Evolutionary conservation across 2,797 vertebrate species (phyloP), one percentile per base, ranked within the genome.

Genomic region (Sitta carolinensis): DNA sequence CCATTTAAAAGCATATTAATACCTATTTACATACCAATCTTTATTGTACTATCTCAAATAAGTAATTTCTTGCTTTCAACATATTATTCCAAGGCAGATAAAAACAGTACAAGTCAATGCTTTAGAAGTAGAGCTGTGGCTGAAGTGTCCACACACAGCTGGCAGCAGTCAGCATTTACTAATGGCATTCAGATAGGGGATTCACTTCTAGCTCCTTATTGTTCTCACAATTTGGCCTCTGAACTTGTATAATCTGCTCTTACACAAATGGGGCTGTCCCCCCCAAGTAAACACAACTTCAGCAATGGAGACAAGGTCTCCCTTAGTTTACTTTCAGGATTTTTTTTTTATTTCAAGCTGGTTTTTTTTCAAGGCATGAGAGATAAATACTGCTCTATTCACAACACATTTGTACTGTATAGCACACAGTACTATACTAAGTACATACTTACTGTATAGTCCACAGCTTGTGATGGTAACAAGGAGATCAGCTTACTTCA

Each of bases 1-100:
- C 19, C 52, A 57, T 76, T 95, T 81, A 73, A 91, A 94, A 93
- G 51, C 40, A 38, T 69, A 63, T 83, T 78, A 91, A 88, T 66
- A 89, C 43, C 26, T 87, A 77, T 52, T 84, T 66, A 62, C 72
- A 78, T 88, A 75, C 36, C 55, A 72, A 69, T 78, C 55, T 87
- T 88, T 78, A 86, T 73, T 76, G 36, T 29, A 68, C 9, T 8
- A 12, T 23, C 38, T 78, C 79, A 86, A 80, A 89, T 73, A 89
- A 89, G 40, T 26, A 43, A 57, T 47, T 80, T 77, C 45, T 91
- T 77, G 32, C 30, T 27, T 87, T 94, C 32, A 78, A 76, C 20
- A 54, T 70, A 77, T 77, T 89, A 50, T n/a, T 55, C 42, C 55
- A 81, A 83, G 66, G 29, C 26, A 92, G 47, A 81, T 62, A 1